Base-by-base conservation (phyloP, 1,140 invertebrate species). In the Mycetomoellerius zeteki region DNA sequence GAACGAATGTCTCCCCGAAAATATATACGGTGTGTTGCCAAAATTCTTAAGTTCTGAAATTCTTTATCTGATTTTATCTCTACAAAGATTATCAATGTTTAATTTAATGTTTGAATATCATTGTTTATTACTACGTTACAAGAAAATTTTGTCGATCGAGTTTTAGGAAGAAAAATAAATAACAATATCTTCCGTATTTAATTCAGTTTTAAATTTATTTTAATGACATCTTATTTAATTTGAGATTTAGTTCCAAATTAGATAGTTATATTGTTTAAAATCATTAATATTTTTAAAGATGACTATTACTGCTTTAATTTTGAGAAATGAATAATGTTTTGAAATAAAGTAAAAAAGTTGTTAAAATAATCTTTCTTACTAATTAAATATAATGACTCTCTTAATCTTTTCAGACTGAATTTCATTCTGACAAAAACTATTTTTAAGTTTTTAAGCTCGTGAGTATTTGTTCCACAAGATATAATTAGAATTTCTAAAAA, bases 361-460 rank as follows among this genome's bases (percentile, higher is more conserved):
- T 58, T 56, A 75, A 75, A 19, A 37, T 75, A 75, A 60, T 75
- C 19, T 5, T 16, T 60, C 33, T 75, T 58, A 60, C 27, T 37
- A 12, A n/a, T 58, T 75, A 21, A 58, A 33, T 37, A 14, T 16
- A 43, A 21, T 75, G 54, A 75, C 33, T 19, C 7, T 43, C 72
- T 75, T 58, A 37, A 43, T 75, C 30, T 58, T 75, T 43, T 75
- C 7, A 21, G 33, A 21, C 30, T 75, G 27, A 58, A 75, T 75
- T 58, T 60, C 21, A 75, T 75, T 75, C 24, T 60, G 33, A 75
- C 56, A 6, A 60, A 75, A 75, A 75, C 72, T 75, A 75, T 75
- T 75, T 60, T 37, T 37, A 58, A 75, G 33, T 75, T 75, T 58
- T 58, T 43, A 75, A 75, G n/a, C 33, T 7, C n/a, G 0, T 24